phyloP scores from a whole-genome alignment of 2,797 vertebrate species.

The Dromococcyx pavoninus region DNA sequence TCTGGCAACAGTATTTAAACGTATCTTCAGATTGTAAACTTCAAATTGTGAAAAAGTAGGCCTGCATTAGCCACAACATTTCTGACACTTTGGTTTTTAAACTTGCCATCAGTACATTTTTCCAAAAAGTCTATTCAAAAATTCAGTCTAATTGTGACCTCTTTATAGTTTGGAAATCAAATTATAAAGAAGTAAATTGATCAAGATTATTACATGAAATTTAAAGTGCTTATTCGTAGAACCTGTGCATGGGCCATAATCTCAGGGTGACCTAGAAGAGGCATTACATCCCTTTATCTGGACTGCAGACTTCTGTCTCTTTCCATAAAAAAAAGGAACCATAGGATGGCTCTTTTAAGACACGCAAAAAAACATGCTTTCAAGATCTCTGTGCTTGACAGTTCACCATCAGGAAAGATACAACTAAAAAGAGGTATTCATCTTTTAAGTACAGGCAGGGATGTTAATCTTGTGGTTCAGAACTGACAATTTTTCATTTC shows the following conservation, averaged over 20 bases:
- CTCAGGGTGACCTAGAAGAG: neutral
- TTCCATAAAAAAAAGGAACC: conserved; percentile 11
- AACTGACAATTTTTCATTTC: conserved; percentile 63
- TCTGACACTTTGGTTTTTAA: neutral
- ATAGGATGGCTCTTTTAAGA: neutral
- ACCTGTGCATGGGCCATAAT: neutral
- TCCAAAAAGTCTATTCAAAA: neutral
- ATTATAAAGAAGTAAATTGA: neutral
- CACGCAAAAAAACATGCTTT: conserved; percentile 35
- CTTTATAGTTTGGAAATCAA: neutral
- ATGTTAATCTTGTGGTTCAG: conserved; percentile 49
- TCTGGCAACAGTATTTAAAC: neutral
- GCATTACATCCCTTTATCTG: neutral
- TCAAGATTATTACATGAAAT: neutral
- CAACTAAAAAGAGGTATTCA: conserved; percentile 42
- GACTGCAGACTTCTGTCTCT: neutral
- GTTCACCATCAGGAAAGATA: conserved; percentile 24
- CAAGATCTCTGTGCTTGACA: conserved; percentile 48
- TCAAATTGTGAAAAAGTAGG: neutral
- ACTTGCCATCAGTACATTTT: neutral
- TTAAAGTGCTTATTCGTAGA: neutral
- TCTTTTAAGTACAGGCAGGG: conserved; percentile 43
- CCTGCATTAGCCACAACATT: neutral
- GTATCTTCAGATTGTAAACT: neutral
- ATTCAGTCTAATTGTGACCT: neutral